Evolutionary conservation across 2,888 invertebrate genomes (phyloP), one percentile per base, ranked within the genome.

Genomic region (Thalpophila matura): DNA sequence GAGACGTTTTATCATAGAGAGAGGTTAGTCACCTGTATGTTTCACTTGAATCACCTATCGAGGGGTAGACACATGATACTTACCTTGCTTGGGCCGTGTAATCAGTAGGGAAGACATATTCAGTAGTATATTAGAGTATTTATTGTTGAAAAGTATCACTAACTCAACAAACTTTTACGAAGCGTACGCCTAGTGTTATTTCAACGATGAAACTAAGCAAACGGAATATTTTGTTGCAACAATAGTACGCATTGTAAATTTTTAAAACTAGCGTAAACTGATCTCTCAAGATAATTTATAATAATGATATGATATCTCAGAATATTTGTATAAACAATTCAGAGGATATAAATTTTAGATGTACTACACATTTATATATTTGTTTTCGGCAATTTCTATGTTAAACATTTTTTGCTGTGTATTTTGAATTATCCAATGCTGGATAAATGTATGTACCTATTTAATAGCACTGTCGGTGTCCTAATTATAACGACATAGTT

Each of bases 241-340:
- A 87, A 91, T 88, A 90, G 86, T 88, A 86, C 87, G 87, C 90
- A 92, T 90, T 93, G 93, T 94, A 94, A 90, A 92, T 93, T 93
- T 92, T 93, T 91, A 93, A 93, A 92, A 90, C 91, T 94, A 94
- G 92, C 90, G 87, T 93, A 91, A 92, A 93, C 93, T 94, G 94
- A 94, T 94, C 94, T 94, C 95, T 93, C 93, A 91, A 89, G 91
- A 91, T 94, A 91, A 91, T 93, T 93, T 94, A 89, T 93, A 92
- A 90, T 91, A 91, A 91, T 88, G 83, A 90, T 93, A 91, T 92
- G 82, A 90, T 94, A 91, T 93, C 90, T 92, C 92, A 90, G 87
- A 91, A 90, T 92, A 92, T 92, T 89, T 93, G 92, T 93, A 91
- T 90, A 92, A 92, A 93, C 92, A 87, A 90, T 93, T 90, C 90